A percentile compares a stretch with the other conserved stretches of the same genome.
Evolutionary conservation across 2,797 vertebrate species (phyloP).

Genomic region (Aplochiton taeniatus): DNA sequence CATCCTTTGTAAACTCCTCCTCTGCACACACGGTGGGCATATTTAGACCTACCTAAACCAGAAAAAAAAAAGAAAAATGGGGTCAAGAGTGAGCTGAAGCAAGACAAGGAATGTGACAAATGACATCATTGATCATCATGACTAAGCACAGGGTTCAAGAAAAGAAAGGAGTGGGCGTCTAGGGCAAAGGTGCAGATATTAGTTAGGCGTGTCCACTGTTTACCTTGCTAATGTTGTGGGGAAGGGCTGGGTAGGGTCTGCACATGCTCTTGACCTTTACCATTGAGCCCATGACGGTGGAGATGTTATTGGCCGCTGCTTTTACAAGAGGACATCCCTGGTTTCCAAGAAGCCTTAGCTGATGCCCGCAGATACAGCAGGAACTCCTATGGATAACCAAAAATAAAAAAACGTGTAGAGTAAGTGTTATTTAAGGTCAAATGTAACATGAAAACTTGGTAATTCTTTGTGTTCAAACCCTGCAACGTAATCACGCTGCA

Average conservation of each 20-base stretch:
- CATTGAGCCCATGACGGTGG: slow-evolving; percentile 50
- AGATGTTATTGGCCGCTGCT: slow-evolving; percentile 73
- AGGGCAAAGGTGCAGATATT: background rate
- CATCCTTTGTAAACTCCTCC: slow-evolving; percentile 44
- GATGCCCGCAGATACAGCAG: slow-evolving; percentile 67
- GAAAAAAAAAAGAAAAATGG: background rate
- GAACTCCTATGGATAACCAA: slow-evolving; percentile 59
- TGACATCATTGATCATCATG: background rate
- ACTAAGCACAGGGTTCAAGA: no score
- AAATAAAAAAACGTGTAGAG: no score
- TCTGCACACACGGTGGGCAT: slow-evolving; percentile 52
- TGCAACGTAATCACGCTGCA: no score
- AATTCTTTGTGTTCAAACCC: no score
- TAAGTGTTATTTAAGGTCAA: no score
- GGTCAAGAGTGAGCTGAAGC: background rate
- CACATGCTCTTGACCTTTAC: slow-evolving; percentile 14
- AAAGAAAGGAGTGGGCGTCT: background rate
- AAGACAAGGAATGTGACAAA: no score
- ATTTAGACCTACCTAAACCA: slow-evolving; percentile 44
- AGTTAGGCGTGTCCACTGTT: background rate
- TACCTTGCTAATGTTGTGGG: slow-evolving; percentile 74
- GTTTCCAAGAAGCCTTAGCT: slow-evolving; percentile 44
- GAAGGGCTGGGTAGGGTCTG: slow-evolving; percentile 3
- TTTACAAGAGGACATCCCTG: slow-evolving; percentile 70
- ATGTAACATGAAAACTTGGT: no score